Conservation (phyloP, 2,888 invertebrate species). For the Troilus luridus region DNA sequence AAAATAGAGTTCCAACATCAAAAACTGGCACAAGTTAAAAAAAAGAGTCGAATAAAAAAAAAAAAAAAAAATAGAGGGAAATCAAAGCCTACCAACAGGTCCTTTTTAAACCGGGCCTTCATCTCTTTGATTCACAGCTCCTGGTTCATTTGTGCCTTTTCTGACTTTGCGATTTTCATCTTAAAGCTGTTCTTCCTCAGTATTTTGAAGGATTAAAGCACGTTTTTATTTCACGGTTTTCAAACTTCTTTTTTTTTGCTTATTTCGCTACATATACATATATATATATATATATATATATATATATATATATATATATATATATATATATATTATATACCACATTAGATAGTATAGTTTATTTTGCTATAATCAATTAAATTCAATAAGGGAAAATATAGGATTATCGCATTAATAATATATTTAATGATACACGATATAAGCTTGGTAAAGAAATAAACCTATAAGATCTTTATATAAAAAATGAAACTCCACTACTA, state of each 20-base stretch:
- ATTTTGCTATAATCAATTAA: too few relatives aligned
- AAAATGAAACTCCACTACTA: too few relatives aligned
- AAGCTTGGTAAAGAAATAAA: too few relatives aligned
- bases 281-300: too few relatives aligned
- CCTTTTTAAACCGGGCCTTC: conserved; percentile 47
- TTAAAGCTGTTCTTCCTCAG: background rate
- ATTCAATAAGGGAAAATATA: too few relatives aligned
- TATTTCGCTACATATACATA: too few relatives aligned
- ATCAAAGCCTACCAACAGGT: conserved; percentile 28
- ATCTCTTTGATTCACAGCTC: conserved; percentile 27
- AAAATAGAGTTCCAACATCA: background rate
- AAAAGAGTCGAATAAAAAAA: background rate
- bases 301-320: too few relatives aligned
- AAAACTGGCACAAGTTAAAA: background rate
- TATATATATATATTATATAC: too few relatives aligned
- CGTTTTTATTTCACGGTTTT: background rate
- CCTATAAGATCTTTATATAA: too few relatives aligned
- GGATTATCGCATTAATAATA: too few relatives aligned
- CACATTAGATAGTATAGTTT: too few relatives aligned
- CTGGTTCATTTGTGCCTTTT: background rate
- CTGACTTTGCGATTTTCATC: conserved; percentile 3
- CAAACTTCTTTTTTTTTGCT: background rate
- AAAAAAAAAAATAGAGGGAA: background rate
- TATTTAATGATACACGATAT: too few relatives aligned
- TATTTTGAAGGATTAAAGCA: background rate